Evolutionary conservation across 2,113 vertebrate species (phyloP).

Genomic region (Balaeniceps rex): DNA sequence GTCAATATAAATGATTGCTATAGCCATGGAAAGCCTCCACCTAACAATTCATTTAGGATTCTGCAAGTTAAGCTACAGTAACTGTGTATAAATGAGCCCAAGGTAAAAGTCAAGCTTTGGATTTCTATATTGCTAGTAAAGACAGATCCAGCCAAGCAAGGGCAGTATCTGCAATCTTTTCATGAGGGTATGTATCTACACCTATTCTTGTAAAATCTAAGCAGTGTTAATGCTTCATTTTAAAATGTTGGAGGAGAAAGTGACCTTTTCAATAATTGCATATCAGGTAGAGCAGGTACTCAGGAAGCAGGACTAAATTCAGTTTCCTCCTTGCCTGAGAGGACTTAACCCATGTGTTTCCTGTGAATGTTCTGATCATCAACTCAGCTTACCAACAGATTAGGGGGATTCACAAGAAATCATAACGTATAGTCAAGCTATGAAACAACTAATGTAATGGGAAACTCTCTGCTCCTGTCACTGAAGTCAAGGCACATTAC

Average conservation of each 20-base stretch:
- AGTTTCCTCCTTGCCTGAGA: not conserved
- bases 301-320: not conserved
- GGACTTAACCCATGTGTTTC: not conserved
- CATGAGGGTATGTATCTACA: not conserved
- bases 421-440: not conserved
- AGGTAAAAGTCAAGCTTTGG: not conserved
- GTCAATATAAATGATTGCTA: not conserved
- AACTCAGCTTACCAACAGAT: not conserved
- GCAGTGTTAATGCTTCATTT: not conserved
- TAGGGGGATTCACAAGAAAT: not conserved
- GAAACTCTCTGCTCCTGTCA: not conserved
- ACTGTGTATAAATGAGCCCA: not conserved
- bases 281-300: not conserved
- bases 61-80: not conserved
- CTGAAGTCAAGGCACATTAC: not conserved
- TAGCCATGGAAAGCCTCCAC: not conserved
- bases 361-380: not conserved
- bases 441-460: not conserved
- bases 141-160: not conserved
- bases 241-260: not conserved
- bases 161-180: not conserved
- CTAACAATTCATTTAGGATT: not conserved
- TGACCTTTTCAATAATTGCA: not conserved
- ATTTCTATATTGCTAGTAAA: not conserved
- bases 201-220: not conserved